These are phyloP conservation scores for Eupeodes latifasciatus DNA, from an alignment of 2,888 invertebrate species.

Conservation along the genomic window DNA sequence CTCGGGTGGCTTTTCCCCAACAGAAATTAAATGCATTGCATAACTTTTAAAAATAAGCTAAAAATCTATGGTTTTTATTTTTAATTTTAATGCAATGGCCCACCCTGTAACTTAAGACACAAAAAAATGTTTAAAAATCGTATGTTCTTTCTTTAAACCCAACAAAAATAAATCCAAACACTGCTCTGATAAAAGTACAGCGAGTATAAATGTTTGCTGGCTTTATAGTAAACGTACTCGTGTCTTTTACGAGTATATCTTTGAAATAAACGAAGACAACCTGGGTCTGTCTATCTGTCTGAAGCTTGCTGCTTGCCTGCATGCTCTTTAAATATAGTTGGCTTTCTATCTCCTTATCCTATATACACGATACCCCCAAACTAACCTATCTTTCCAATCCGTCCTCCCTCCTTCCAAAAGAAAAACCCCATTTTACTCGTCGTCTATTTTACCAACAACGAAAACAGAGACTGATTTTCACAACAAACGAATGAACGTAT, in stretches of 20 bases:
- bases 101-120: not conserved
- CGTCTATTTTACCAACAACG: not conserved
- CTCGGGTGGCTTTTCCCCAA: too few relatives aligned
- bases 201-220: not conserved
- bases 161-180: slow-evolving; percentile 33
- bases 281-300: slow-evolving; percentile 9
- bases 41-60: too few relatives aligned
- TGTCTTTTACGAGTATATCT: slow-evolving; percentile 26
- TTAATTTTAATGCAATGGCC: too few relatives aligned
- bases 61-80: too few relatives aligned
- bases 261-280: slow-evolving; percentile 55
- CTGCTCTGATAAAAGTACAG: slow-evolving; percentile 10
- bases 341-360: slow-evolving; percentile 60
- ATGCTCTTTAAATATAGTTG: slow-evolving; percentile 42
- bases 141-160: not conserved
- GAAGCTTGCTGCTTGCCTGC: not conserved
- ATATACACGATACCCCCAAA: slow-evolving; percentile 5
- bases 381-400: not conserved
- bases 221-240: too few relatives aligned
- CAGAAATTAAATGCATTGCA: too few relatives aligned
- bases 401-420: too few relatives aligned
- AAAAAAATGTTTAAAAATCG: not conserved
- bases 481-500: too few relatives aligned
- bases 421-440: not conserved
- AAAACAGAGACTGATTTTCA: slow-evolving; percentile 7